Evolutionary conservation across 2,888 invertebrate genomes (phyloP), one percentile per base, ranked within the genome.

Genomic region (Plagodis dolabraria): DNA sequence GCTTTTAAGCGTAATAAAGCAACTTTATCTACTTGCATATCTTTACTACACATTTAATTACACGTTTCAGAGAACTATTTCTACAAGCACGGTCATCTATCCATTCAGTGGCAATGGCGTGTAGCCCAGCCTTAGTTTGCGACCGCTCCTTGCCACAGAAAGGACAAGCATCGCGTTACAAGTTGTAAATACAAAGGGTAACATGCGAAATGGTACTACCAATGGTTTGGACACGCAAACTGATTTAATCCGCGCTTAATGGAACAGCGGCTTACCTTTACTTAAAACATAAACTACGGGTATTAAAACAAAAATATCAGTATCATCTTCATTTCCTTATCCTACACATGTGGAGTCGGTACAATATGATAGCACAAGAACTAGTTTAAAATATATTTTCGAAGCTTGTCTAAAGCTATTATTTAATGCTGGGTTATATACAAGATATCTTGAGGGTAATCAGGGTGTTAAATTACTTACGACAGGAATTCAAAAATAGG

Each of bases 101-200:
- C 68, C 60, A 74, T 76, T 72, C 72, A 36, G 57, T 64, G 57
- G 61, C 52, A 57, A 56, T 85, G 59, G 85, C 86, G 86, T 86
- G 86, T 63, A 61, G 79, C 78, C 85, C 75, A 81, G 82, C 83
- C 84, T 79, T 72, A 67, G 77, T 70, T 54, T 42, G 51, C 45
- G 60, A 52, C 63, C 86, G 75, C 85, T 65, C 86, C 86, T 70
- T 69, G 74, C 73, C 67, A 58, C 64, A 62, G 53, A 58, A 68
- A 68, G 72, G 64, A 75, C 71, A 65, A 69, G 70, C 72, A 71
- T 71, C 68, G 65, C 58, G 59, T 70, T 70, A 76, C 75, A 69
- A 65, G 53, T 69, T 64, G 73, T 64, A 64, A 64, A 67, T 63
- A 69, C 64, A 73, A 71, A 67, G 71, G 72, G 65, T 72, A 68